Base-by-base conservation (phyloP, 2,888 invertebrate genomes). In the Tachina grossa region DNA sequence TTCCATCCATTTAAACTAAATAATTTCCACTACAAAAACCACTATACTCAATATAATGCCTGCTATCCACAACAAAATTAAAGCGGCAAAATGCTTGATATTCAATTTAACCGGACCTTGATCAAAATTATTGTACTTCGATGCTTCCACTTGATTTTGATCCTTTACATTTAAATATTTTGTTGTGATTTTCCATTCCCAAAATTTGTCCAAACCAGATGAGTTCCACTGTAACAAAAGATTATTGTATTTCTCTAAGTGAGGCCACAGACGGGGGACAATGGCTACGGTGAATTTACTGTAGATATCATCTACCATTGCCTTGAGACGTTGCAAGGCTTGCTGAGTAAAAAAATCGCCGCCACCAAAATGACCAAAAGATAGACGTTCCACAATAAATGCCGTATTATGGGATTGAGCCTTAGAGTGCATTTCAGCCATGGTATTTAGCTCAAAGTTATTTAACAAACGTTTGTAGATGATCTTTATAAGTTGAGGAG, bases 301-400 rank as follows among this genome's bases (percentile, higher is more conserved):
- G 88, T 95, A 96, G 74, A 96, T 94, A 88, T 96, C 94, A 88
- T 95, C 94, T 16, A 93, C 88, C 95, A 96, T 95, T 6, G 95
- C 89, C 83, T 94, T 94, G 65, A 95, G 92, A 66, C 94, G 93
- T 22, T 92, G 88, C 14, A 95, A 93, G 0, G 94, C 94, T 79
- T 95, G 94, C 87, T 94, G 93, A 0, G 94, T 94, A 86, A 96
- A 93, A 19, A 57, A 79, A 10, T 84, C 63, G 14, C 74, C 74
- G n/a, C 79, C 74, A 16, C 69, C 79, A 63, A 79, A 84, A 13
- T 84, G 79, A 2, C 83, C 83, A 43, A 88, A 95, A n/a, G 95
- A 94, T 87, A 95, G 89, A 71, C 95, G 93, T 92, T 96, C 96
- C 41, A 95, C 91, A 39, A 94, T 93, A 88, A 94, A 95, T 0